Evolutionary conservation across 2,113 vertebrate species (phyloP).

Genomic region (Aptenodytes patagonicus): DNA sequence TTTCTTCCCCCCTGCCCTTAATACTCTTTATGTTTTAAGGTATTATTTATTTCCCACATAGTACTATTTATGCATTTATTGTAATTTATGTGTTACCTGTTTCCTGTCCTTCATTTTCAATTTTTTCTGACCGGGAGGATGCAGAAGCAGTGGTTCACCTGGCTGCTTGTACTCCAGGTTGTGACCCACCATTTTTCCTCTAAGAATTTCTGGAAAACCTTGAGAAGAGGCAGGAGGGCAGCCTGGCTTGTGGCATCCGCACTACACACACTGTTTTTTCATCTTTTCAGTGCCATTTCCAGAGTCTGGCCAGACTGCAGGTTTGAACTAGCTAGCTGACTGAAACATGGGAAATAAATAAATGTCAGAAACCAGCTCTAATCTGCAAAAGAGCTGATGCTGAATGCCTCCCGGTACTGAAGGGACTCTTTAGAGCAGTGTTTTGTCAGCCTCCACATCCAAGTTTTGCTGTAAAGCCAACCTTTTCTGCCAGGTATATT

Average conservation of each 20-base stretch:
- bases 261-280: not conserved
- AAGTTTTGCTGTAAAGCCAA: not conserved
- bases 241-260: accelerated
- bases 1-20: not conserved
- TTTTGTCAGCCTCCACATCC: not conserved
- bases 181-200: not conserved
- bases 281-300: not conserved
- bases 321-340: not conserved
- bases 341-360: not conserved
- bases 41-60: not conserved
- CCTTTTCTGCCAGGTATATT: not conserved
- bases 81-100: accelerated
- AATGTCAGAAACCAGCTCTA: not conserved
- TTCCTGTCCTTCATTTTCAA: not conserved
- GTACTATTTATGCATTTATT: not conserved
- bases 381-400: not conserved
- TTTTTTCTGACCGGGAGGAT: not conserved
- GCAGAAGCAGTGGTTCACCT: not conserved
- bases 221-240: not conserved
- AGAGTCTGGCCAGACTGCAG: not conserved
- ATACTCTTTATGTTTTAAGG: not conserved
- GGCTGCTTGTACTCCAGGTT: not conserved
- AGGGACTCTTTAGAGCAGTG: not conserved
- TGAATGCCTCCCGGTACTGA: not conserved
- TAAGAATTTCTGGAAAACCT: not conserved